Base-by-base conservation (phyloP, 2,113 vertebrate species). In the Clarias macrocephalus region DNA sequence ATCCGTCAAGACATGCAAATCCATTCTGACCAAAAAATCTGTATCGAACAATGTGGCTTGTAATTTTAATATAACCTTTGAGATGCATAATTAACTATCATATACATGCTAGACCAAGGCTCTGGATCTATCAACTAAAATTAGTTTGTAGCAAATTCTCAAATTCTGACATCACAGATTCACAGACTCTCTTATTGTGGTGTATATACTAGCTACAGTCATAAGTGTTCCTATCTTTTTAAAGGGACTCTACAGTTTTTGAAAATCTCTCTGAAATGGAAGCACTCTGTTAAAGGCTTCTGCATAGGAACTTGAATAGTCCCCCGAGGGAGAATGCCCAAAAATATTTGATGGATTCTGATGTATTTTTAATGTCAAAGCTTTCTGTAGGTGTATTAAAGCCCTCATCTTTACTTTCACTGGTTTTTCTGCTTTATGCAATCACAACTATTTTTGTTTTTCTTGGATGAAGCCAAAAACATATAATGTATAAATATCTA, bases 361-460 rank as follows among this genome's bases (percentile, higher is more conserved):
- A 79, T 79, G 25, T 79, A 56, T 79, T 79, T 77, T 79, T 73
- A 79, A 79, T 28, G 76, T 28, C 16, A 57, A 19, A 10, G 76
- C 15, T 79, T 79, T 79, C 12, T 77, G 75, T 18, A n/a, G 48
- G 37, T n/a, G 2, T 28, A 18, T n/a, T 56, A 79, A 79, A 56
- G 15, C 3, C 5, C 5, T 54, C 10, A 23, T 76, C 42, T n/a
- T 12, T 15, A 52, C 42, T 76, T 52, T n/a, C 73, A 25, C 73
- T 48, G 73, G 10, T 76, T 52, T 37, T 23, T 25, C 23, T 25
- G 23, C 42, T 76, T 52, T 54, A 52, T 48, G 21, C 37, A 52
- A 19, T 48, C 1, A 2, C 11, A 54, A n/a, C 5, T 75, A 3
- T 48, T 75, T 12, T 12, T n/a, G 68, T 37, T 19, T 70, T 37